These are phyloP conservation scores for Arremon brunneinucha DNA, from an alignment of 2,797 vertebrate genomes.

Conservation along the genomic window DNA sequence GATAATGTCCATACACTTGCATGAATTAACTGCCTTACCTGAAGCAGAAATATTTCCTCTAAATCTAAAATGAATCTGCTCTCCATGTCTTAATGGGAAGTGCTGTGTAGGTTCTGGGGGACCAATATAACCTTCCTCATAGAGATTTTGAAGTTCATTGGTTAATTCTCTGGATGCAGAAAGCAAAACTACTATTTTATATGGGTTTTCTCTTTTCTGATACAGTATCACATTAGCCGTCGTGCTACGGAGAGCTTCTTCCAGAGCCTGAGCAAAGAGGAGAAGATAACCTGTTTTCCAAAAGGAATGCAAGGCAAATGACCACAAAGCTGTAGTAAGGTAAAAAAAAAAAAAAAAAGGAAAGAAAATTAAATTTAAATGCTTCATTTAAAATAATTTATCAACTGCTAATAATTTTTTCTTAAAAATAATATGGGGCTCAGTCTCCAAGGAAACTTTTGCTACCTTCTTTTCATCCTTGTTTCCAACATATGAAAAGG, in stretches of 20 bases:
- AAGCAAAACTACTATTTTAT: slow-evolving; percentile 67
- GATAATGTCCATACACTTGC: background rate
- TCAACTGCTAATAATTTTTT: background rate
- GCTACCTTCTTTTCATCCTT: background rate
- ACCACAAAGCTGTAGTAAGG: slow-evolving; percentile 78
- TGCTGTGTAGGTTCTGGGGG: slow-evolving; percentile 74
- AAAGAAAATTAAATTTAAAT: background rate
- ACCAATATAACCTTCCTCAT: slow-evolving; percentile 71
- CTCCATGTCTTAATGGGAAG: slow-evolving; percentile 82
- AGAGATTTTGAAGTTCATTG: slow-evolving; percentile 74
- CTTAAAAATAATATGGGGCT: background rate
- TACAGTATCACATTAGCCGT: slow-evolving; percentile 76
- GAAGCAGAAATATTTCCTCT: slow-evolving; percentile 85
- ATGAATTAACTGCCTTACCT: slow-evolving; percentile 64
- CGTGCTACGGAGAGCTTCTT: slow-evolving; percentile 72
- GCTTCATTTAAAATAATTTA: background rate
- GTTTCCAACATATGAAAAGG: background rate
- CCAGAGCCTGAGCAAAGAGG: slow-evolving; percentile 79
- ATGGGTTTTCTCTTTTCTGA: slow-evolving; percentile 70
- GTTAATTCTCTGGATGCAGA: slow-evolving; percentile 79
- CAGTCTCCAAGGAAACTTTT: background rate
- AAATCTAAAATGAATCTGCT: slow-evolving; percentile 84
- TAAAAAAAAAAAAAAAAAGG: background rate
- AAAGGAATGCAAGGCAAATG: slow-evolving; percentile 72
- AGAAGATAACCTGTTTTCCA: slow-evolving; percentile 68